These are phyloP conservation scores for Tyrannus savana DNA, from an alignment of 2,113 vertebrate genomes.

Conservation along the genomic window DNA sequence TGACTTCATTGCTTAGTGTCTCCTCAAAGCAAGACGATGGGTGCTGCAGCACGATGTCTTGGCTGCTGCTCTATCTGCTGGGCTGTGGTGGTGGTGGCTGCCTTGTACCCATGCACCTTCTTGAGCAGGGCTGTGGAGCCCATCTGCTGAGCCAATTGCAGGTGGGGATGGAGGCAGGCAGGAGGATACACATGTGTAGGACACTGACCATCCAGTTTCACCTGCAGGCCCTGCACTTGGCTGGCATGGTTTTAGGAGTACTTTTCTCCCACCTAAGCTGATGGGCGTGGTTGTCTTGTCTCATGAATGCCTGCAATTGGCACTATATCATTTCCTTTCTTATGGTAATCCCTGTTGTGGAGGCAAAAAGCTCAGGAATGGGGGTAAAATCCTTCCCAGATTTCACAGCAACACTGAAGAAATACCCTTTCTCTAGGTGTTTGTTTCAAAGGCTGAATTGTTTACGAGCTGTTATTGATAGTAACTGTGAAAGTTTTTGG, in stretches of 20 bases:
- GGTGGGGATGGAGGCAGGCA: not conserved
- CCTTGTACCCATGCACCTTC: not conserved
- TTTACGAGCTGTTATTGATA: not conserved
- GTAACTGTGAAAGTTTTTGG: not conserved
- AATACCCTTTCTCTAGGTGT: not conserved
- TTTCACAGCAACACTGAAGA: not conserved
- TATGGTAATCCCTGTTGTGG: not conserved
- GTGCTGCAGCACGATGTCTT: not conserved
- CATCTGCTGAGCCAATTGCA: accelerated
- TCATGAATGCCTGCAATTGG: not conserved
- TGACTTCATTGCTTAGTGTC: not conserved
- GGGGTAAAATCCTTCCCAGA: not conserved
- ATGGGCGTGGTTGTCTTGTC: not conserved
- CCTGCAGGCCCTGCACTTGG: not conserved
- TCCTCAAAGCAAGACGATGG: accelerated
- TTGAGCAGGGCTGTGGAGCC: not conserved
- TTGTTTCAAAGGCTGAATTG: not conserved
- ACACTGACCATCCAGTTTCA: not conserved
- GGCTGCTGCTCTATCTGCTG: not conserved
- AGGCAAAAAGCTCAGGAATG: not conserved
- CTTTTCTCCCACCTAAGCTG: not conserved
- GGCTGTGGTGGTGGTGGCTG: not conserved
- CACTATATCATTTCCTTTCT: not conserved
- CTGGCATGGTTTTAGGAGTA: not conserved
- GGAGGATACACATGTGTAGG: not conserved